These are phyloP conservation scores for Vanessa cardui DNA, from an alignment of 2,888 invertebrate genomes.

Conservation along the genomic window DNA sequence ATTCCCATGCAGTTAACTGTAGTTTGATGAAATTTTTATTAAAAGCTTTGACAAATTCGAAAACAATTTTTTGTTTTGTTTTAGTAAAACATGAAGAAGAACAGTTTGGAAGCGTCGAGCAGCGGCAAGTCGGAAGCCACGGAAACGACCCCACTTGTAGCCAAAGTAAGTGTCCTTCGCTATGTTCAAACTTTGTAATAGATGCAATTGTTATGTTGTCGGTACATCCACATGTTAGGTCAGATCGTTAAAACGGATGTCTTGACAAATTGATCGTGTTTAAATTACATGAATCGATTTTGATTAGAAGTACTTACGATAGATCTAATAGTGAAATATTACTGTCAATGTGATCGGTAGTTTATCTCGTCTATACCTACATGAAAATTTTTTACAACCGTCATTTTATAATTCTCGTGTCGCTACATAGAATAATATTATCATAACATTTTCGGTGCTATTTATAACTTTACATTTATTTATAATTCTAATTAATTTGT, in stretches of 20 bases:
- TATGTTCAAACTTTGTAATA: background rate
- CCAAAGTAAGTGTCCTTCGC: slow-evolving; percentile 55
- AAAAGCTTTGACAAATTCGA: background rate
- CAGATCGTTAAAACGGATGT: background rate
- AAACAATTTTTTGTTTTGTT: slow-evolving; percentile 35
- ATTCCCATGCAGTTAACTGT: background rate
- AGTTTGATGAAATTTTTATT: background rate
- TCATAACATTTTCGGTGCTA: too few species aligned
- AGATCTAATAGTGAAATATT: background rate
- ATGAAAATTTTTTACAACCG: too few species aligned
- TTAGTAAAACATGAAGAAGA: slow-evolving; percentile 60
- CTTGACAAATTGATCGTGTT: slow-evolving; percentile 6
- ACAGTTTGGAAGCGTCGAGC: slow-evolving; percentile 46
- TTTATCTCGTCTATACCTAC: too few species aligned
- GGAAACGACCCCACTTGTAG: slow-evolving; percentile 66
- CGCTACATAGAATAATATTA: too few species aligned
- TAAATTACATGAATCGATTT: slow-evolving; percentile 5
- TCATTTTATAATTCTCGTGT: too few species aligned
- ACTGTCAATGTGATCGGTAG: too few species aligned
- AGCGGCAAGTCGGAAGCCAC: slow-evolving; percentile 46
- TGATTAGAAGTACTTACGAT: background rate
- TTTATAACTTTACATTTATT: background rate
- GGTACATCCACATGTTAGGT: background rate
- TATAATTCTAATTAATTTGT: too few species aligned
- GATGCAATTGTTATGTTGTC: background rate